These are phyloP conservation scores for Panzeria rudis DNA, from an alignment of 2,888 invertebrate genomes.

Conservation along the genomic window DNA sequence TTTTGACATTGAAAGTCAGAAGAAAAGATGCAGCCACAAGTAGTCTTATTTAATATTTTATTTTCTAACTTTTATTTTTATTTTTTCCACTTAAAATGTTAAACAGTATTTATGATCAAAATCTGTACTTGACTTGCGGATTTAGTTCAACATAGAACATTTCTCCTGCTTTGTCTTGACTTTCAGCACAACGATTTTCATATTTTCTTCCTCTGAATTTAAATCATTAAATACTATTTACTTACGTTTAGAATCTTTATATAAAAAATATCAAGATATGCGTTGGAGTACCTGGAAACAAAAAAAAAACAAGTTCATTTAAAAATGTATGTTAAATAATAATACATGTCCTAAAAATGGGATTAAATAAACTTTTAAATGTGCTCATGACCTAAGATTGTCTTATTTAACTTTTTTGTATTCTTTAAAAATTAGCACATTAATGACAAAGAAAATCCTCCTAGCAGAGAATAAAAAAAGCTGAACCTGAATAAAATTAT, in stretches of 20 bases:
- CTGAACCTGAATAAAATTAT: too few relatives aligned
- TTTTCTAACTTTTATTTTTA: background rate
- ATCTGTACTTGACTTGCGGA: slow-evolving; percentile 64
- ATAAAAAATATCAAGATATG: background rate
- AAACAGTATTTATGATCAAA: slow-evolving; percentile 38
- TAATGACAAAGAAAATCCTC: too few relatives aligned
- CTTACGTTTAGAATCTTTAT: slow-evolving; percentile 37
- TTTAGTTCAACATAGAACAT: slow-evolving; percentile 25
- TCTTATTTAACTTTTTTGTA: too few relatives aligned
- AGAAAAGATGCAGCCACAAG: too few relatives aligned
- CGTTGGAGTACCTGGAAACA: slow-evolving; percentile 40
- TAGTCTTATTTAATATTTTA: slow-evolving; percentile 13
- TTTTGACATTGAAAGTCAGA: slow-evolving; percentile 67
- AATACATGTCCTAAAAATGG: background rate
- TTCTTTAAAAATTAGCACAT: too few relatives aligned
- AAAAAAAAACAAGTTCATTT: slow-evolving; percentile 6
- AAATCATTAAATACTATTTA: slow-evolving; percentile 39
- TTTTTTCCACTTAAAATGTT: slow-evolving; percentile 30
- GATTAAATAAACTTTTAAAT: background rate
- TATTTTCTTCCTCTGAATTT: slow-evolving; percentile 1
- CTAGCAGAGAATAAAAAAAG: too few relatives aligned
- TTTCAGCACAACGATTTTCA: background rate
- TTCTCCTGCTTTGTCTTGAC: slow-evolving; percentile 15
- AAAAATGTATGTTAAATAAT: background rate
- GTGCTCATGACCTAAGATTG: too few relatives aligned